A percentile compares a stretch with the other conserved stretches of the same genome.
phyloP scores from a whole-genome alignment of 1,140 invertebrate species.

The Euura lappo region DNA sequence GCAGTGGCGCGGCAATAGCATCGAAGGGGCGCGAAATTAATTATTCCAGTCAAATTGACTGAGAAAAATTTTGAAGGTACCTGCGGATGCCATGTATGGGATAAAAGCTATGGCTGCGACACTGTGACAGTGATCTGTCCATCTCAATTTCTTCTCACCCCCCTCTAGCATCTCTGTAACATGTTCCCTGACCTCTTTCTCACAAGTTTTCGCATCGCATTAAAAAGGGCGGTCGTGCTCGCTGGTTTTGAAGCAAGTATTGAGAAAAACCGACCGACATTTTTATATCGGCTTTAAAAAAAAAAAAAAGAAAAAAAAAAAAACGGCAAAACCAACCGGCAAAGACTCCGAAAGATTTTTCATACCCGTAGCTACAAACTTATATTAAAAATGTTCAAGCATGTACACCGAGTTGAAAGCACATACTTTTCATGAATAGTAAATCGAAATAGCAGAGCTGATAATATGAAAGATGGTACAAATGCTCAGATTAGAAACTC shows the following conservation, averaged over 20 bases:
- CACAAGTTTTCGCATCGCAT: too few species aligned
- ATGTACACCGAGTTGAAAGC: not conserved
- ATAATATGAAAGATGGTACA: too few species aligned
- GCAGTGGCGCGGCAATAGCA: conserved; percentile 6
- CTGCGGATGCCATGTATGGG: not conserved
- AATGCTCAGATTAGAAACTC: too few species aligned
- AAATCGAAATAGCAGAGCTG: too few species aligned
- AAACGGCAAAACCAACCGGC: not conserved
- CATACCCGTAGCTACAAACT: not conserved
- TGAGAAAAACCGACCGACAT: not conserved
- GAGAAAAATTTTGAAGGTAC: not conserved
- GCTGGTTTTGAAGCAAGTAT: not conserved
- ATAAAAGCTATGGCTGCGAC: conserved; percentile 1
- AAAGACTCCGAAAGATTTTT: not conserved
- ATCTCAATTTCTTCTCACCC: too few species aligned
- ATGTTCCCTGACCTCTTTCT: too few species aligned
- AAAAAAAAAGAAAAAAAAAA: too few species aligned
- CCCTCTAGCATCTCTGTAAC: too few species aligned
- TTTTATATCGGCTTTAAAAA: not conserved
- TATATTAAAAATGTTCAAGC: not conserved
- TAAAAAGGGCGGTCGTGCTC: not conserved
- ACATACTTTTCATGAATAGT: too few species aligned
- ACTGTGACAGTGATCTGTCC: not conserved
- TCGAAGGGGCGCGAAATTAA: not conserved
- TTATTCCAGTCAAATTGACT: not conserved